These are phyloP conservation scores for Chelonus insularis DNA, from an alignment of 1,140 invertebrate genomes.

Conservation along the genomic window DNA sequence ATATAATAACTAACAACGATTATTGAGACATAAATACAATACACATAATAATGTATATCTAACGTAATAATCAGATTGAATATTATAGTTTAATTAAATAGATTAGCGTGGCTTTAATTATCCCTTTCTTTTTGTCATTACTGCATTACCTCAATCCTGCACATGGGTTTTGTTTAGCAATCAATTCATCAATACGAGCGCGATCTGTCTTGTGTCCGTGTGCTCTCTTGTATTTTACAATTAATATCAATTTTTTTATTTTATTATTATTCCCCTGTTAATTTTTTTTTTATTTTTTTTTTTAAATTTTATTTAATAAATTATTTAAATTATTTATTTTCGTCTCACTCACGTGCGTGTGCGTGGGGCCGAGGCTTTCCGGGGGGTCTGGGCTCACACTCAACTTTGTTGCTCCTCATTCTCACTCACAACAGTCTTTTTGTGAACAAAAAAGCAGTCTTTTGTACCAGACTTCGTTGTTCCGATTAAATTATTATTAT, in stretches of 20 bases:
- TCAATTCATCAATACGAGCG: not conserved
- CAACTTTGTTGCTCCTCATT: not conserved
- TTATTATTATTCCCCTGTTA: too few species aligned
- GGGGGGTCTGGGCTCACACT: slow-evolving; percentile 26
- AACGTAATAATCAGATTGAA: slow-evolving; percentile 52
- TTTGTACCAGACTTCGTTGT: too few species aligned
- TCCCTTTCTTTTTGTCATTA: not conserved
- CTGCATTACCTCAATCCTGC: slow-evolving; percentile 1
- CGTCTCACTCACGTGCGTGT: slow-evolving; percentile 4
- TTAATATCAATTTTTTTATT: too few species aligned
- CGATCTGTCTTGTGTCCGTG: not conserved
- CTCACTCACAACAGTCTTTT: not conserved
- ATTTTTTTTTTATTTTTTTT: too few species aligned
- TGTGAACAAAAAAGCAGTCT: not conserved
- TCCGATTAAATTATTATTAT: too few species aligned
- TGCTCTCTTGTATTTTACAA: not conserved
- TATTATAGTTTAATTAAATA: slow-evolving; percentile 51
- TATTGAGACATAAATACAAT: slow-evolving; percentile 57
- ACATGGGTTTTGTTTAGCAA: slow-evolving; percentile 27
- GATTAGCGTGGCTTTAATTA: slow-evolving; percentile 44
- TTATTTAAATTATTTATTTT: not conserved
- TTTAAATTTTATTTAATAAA: too few species aligned
- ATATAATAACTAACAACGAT: slow-evolving; percentile 55
- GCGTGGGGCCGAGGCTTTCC: slow-evolving; percentile 18
- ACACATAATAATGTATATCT: slow-evolving; percentile 51